phyloP scores from a whole-genome alignment of 2,888 invertebrate species.

The Odontocolon sp. region DNA sequence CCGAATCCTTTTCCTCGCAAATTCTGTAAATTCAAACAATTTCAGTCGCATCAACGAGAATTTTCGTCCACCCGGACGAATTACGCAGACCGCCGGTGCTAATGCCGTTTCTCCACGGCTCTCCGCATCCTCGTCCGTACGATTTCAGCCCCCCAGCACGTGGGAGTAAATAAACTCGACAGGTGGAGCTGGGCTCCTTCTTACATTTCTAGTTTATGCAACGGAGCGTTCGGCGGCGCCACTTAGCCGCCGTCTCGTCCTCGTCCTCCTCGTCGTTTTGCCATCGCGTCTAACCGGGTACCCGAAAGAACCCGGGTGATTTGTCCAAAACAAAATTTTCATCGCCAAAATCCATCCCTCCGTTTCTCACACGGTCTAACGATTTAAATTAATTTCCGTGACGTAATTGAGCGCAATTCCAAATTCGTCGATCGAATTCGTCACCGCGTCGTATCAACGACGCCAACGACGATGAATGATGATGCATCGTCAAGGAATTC shows the following conservation, averaged over 20 bases:
- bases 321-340: not conserved
- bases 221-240: slow-evolving; percentile 68
- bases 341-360: not conserved
- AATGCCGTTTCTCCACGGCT: too few species aligned
- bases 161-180: slow-evolving; percentile 66
- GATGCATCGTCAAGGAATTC: slow-evolving; percentile 10
- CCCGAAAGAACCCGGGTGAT: too few species aligned
- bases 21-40: too few species aligned
- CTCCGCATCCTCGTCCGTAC: not conserved
- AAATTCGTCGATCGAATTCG: not conserved
- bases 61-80: too few species aligned
- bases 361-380: not conserved
- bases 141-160: slow-evolving; percentile 2
- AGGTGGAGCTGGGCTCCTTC: slow-evolving; percentile 66
- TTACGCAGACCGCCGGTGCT: too few species aligned
- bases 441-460: slow-evolving; percentile 6
- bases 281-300: not conserved
- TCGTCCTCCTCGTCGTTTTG: slow-evolving; percentile 4
- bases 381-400: not conserved
- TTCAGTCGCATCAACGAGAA: too few species aligned
- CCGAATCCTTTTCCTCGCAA: too few species aligned
- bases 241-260: slow-evolving; percentile 59
- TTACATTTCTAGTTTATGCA: slow-evolving; percentile 65
- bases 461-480: slow-evolving; percentile 25
- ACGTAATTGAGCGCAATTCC: slow-evolving; percentile 25